Evolutionary conservation across 2,113 vertebrate genomes (phyloP), one percentile per base, ranked within the genome.

Genomic region (Hyaena hyaena): DNA sequence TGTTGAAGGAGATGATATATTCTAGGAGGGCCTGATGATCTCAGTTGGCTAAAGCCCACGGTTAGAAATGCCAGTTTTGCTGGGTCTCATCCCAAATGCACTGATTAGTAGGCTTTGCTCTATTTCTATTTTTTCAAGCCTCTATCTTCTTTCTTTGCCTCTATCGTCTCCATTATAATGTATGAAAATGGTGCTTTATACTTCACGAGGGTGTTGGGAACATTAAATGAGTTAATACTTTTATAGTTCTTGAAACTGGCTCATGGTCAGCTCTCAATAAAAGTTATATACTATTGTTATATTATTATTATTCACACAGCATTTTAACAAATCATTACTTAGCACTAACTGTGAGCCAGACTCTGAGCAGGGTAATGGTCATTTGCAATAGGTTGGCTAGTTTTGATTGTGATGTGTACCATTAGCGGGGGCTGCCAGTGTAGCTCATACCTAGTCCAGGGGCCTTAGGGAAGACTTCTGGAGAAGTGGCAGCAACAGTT

Each of bases 51-150:
- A 79, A 93, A 74, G 69, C 83, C 92, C 69, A 96, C 3, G 84
- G 83, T 89, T 92, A 87, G 66, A 95, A 66, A 97, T 84, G 91
- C 45, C 65, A 66, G 2, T 45, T 91, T 89, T 71, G 50, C 31
- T 66, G 84, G 83, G 69, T 97, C 79, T 96, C 45, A 45, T 97
- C 69, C 97, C 96, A 98, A 90, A 96, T 96, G 96, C 63, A 66
- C n/a, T 90, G 76, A 95, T 96, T 66, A 80, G 50, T 45, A 89
- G 58, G 16, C 43, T 97, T 95, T 93, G n/a, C 55, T 97, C 28
- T 87, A 66, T 69, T 93, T 93, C 80, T 79, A 16, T 35, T 45
- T 93, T 94, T 80, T 31, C 24, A 97, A 90, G 19, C 55, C 65
- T 93, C 58, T 61, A 61, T 61, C 58, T 61, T 61, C 19, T 95